phyloP scores from a whole-genome alignment of 2,888 invertebrate species.

The Chloromyia formosa region DNA sequence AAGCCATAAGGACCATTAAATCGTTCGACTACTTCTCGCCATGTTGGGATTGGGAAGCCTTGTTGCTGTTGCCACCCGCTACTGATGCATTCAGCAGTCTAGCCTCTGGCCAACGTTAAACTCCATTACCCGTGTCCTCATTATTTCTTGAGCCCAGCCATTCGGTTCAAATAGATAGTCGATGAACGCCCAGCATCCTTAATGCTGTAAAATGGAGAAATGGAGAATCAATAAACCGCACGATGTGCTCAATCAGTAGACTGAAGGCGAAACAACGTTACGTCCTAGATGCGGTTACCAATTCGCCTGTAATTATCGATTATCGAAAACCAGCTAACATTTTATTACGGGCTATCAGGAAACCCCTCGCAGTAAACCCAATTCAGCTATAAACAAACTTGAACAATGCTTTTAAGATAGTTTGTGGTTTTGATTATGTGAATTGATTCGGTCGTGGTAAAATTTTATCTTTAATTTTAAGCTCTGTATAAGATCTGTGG shows the following conservation, averaged over 20 bases:
- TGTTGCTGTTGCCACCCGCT: too few relatives aligned
- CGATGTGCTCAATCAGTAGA: slow-evolving; percentile 39
- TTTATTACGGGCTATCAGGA: slow-evolving; percentile 1
- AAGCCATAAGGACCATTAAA: slow-evolving; percentile 38
- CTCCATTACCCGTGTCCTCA: slow-evolving; percentile 40
- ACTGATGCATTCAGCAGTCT: background rate
- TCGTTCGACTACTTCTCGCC: background rate
- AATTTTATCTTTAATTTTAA: too few relatives aligned
- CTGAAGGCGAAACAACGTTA: background rate
- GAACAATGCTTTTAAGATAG: too few relatives aligned
- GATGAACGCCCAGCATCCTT: background rate
- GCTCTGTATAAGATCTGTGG: too few relatives aligned
- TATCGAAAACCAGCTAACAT: slow-evolving; percentile 7
- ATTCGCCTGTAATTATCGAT: slow-evolving; percentile 35
- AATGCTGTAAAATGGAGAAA: background rate
- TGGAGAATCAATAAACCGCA: slow-evolving; percentile 41
- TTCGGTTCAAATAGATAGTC: background rate
- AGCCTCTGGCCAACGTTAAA: slow-evolving; percentile 34
- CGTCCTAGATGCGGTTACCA: slow-evolving; percentile 36
- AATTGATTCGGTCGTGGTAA: too few relatives aligned
- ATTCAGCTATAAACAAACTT: slow-evolving; percentile 13
- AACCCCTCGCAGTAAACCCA: background rate
- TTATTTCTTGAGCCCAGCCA: slow-evolving; percentile 25
- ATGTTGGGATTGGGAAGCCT: too few relatives aligned
- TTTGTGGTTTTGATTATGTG: too few relatives aligned